Percentiles rank a stretch among this genome's conserved stretches.
These are phyloP conservation scores for Mobula hypostoma DNA, from an alignment of 2,113 vertebrate genomes.

Conservation along the genomic window DNA sequence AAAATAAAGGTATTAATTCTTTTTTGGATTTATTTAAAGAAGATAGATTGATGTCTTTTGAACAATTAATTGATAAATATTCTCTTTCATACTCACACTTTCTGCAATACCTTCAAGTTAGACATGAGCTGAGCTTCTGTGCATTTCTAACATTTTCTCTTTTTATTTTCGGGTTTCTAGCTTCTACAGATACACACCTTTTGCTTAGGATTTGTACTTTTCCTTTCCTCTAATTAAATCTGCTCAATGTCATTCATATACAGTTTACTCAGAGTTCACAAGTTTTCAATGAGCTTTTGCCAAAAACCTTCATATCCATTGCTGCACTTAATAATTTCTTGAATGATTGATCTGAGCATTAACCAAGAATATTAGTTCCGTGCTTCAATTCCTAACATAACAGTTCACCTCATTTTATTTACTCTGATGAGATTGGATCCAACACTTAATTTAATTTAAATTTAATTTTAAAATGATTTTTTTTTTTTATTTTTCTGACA, in stretches of 20 bases:
- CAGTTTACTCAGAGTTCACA: neutral
- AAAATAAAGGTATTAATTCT: too few relatives aligned
- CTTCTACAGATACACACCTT: neutral
- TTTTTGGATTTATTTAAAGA: too few relatives aligned
- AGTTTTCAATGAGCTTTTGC: neutral
- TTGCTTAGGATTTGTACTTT: neutral
- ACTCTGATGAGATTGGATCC: neutral
- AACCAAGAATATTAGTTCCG: neutral
- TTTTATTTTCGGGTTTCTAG: too few relatives aligned
- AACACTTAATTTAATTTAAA: neutral
- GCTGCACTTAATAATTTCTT: neutral
- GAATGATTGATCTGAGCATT: neutral
- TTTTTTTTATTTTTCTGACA: slow-evolving; percentile 31
- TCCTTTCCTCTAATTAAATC: neutral
- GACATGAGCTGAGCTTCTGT: too few relatives aligned
- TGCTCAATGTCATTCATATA: neutral
- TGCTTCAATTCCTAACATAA: neutral
- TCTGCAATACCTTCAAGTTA: too few relatives aligned
- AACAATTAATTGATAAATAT: too few relatives aligned
- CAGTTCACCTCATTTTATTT: neutral
- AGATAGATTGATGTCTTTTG: too few relatives aligned
- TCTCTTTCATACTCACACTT: too few relatives aligned
- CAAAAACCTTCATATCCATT: neutral
- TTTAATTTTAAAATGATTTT: neutral
- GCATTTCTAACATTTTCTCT: too few relatives aligned